These are phyloP conservation scores for Prunella himalayana DNA, from an alignment of 2,113 vertebrate genomes.

Conservation along the genomic window DNA sequence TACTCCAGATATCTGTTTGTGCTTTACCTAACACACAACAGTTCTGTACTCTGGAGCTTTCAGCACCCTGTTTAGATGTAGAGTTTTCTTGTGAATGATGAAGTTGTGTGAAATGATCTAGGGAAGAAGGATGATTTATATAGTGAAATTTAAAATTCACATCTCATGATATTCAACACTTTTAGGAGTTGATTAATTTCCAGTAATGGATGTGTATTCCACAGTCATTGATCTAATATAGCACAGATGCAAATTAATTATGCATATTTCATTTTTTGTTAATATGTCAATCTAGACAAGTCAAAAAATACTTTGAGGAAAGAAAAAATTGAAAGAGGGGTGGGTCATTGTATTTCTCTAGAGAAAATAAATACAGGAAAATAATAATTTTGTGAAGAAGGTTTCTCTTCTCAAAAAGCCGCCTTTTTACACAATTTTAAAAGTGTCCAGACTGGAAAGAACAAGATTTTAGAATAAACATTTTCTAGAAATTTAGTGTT, in stretches of 20 bases:
- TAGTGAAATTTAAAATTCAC: background rate
- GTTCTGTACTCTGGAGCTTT: background rate
- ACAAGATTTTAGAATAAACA: background rate
- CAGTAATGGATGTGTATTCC: background rate
- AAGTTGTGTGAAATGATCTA: background rate
- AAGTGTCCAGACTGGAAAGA: background rate
- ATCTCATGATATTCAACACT: background rate
- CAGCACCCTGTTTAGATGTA: background rate
- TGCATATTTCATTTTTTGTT: background rate
- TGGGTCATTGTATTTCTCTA: background rate
- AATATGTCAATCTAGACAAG: background rate
- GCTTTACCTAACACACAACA: background rate
- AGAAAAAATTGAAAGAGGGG: background rate
- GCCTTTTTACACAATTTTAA: background rate
- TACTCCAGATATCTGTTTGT: background rate
- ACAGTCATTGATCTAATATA: background rate
- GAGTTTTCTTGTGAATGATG: background rate
- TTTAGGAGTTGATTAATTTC: background rate
- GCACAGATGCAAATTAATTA: background rate
- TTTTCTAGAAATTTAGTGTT: background rate
- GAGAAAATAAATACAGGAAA: background rate
- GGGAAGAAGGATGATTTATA: background rate
- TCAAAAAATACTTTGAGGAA: background rate
- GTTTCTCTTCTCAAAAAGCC: background rate
- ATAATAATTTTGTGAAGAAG: background rate